Evolutionary conservation across 2,113 vertebrate genomes (phyloP), one percentile per base, ranked within the genome.

Genomic region (Eurypyga helias): DNA sequence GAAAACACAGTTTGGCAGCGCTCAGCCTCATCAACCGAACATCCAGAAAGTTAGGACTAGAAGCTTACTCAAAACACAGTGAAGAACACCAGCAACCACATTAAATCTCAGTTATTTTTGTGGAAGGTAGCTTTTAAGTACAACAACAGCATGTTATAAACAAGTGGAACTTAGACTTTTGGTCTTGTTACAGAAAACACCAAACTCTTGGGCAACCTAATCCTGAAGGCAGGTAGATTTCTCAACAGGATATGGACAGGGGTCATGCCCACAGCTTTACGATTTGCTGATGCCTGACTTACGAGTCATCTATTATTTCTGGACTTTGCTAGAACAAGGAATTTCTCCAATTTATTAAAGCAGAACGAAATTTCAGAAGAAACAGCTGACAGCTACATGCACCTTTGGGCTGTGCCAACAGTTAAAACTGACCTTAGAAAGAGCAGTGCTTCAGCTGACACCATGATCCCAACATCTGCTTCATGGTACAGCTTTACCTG

Each of bases 271-370:
- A 65, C n/a, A 90, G 51, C 62, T 83, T 83, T 25, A 65, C 16
- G 41, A 96, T 70, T 77, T 77, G 94, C 76, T 90, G 93, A 93
- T 77, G 67, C 15, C 71, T 90, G 76, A 86, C 25, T 77, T 28
- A 36, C 6, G 8, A 88, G 52, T 55, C 95, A 95, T 89, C 91
- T 96, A 93, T 48, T 91, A 70, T 86, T 90, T 54, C 45, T 75
- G 46, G 83, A 70, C 76, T 84, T 70, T 18, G 33, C 55, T 83
- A 79, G 49, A 95, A 80, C 20, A 55, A 76, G 60, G 21, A 70
- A 94, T 83, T 86, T 96, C 82, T 95, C 62, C 66, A 62, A 83
- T 58, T 83, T 71, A 86, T 43, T 77, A 67, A 72, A 66, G 67
- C 60, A 62, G 64, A 91, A 80, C 1, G 7, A 83, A 93, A 81